These are phyloP conservation scores for Tylochromis polylepis DNA, from an alignment of 2,113 vertebrate species.

Conservation along the genomic window DNA sequence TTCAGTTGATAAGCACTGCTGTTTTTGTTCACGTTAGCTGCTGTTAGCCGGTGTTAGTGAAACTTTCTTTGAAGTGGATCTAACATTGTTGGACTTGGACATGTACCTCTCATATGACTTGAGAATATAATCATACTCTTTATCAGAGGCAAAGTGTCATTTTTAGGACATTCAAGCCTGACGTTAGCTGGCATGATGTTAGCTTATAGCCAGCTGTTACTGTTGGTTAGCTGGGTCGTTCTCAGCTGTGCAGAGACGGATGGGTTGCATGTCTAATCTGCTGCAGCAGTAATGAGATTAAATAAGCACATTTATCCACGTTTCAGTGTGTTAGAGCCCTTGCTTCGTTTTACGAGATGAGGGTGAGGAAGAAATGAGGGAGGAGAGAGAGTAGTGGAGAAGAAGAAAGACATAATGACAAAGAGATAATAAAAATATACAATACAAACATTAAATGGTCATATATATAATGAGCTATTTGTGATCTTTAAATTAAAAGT, in stretches of 20 bases:
- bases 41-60: background rate
- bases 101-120: fast-evolving
- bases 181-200: background rate
- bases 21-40: background rate
- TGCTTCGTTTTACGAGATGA: too few relatives aligned
- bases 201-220: background rate
- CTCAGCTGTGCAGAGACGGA: background rate
- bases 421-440: background rate
- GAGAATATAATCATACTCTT: background rate
- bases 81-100: background rate
- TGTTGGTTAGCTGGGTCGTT: background rate
- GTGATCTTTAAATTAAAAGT: background rate
- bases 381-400: background rate
- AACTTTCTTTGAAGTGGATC: background rate
- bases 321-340: background rate
- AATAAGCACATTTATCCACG: background rate
- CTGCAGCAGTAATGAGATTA: background rate
- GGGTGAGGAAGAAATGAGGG: background rate
- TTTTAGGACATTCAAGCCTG: background rate
- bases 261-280: background rate
- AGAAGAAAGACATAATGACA: background rate
- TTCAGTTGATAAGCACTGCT: too few relatives aligned
- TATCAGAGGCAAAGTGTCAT: background rate
- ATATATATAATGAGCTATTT: background rate
- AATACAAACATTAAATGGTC: background rate